Percentiles rank a stretch among this genome's conserved stretches.
These are phyloP conservation scores for Progne subis DNA, from an alignment of 2,113 vertebrate species.

Conservation along the genomic window DNA sequence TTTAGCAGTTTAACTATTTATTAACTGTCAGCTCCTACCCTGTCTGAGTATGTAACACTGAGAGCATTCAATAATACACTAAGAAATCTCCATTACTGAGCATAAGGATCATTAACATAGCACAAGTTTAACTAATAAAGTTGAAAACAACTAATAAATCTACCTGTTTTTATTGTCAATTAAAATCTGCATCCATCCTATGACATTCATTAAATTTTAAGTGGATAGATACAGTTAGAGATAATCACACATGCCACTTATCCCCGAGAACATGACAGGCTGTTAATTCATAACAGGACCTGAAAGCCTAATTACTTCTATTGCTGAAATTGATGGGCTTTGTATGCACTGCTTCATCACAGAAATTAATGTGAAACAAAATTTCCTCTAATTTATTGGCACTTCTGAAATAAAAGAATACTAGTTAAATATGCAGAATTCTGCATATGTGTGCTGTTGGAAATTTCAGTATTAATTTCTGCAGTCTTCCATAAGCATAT, in stretches of 20 bases:
- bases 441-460: background rate
- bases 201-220: conserved; percentile 69
- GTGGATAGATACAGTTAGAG: conserved; percentile 43
- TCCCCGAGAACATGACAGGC: conserved; percentile 2
- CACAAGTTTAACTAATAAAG: conserved; percentile 51
- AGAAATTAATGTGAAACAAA: conserved; percentile 45
- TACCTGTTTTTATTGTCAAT: conserved; percentile 51
- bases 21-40: background rate
- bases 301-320: conserved; percentile 65
- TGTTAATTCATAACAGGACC: conserved; percentile 57
- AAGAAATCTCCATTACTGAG: background rate
- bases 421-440: background rate
- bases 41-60: background rate
- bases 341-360: conserved; percentile 11
- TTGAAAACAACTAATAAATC: conserved; percentile 61
- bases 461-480: background rate
- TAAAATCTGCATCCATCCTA: conserved; percentile 47
- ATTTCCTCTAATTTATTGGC: conserved; percentile 20
- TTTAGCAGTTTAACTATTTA: background rate
- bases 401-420: conserved; percentile 3
- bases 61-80: background rate
- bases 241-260: conserved; percentile 52
- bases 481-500: background rate
- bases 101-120: conserved; percentile 15
- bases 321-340: conserved; percentile 53